A percentile compares a stretch with the other conserved stretches of the same genome.
phyloP scores from a whole-genome alignment of 92 coral and sea anemone species.

The Parazoanthus atlanticus region DNA sequence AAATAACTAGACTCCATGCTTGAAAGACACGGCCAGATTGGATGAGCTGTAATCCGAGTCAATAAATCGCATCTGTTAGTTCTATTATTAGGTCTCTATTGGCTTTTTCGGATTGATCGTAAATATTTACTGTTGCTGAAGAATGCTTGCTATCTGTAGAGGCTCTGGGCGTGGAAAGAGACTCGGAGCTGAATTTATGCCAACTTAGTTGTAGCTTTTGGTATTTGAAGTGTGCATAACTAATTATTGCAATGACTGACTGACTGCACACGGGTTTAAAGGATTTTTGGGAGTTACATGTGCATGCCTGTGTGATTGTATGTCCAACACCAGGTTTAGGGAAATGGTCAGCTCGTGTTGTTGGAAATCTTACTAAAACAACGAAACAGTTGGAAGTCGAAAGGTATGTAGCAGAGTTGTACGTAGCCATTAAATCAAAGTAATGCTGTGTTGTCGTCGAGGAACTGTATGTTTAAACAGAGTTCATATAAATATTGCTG shows the following conservation, averaged over 20 bases:
- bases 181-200: conserved; percentile 20
- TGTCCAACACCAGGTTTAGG: background rate
- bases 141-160: conserved; percentile 8
- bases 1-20: background rate
- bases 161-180: conserved; percentile 45
- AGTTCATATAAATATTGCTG: background rate
- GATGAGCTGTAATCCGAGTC: conserved; percentile 34
- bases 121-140: conserved; percentile 28
- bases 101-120: conserved; percentile 18
- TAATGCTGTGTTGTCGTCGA: conserved; percentile 25
- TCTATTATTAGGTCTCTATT: conserved; percentile 22
- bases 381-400: conserved; percentile 2
- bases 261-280: conserved; percentile 21
- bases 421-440: background rate
- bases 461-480: background rate
- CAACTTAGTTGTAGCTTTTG: background rate
- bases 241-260: conserved; percentile 9
- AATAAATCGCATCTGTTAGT: conserved; percentile 36
- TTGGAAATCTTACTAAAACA: background rate
- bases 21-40: conserved; percentile 25
- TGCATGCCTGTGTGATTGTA: background rate
- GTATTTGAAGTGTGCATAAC: conserved; percentile 41
- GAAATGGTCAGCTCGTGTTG: background rate
- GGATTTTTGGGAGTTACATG: background rate
- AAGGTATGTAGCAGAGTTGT: conserved; percentile 3